A percentile compares a stretch with the other conserved stretches of the same genome.
These are phyloP conservation scores for Paraescarpia echinospica DNA, from an alignment of 1,140 invertebrate genomes.

Conservation along the genomic window DNA sequence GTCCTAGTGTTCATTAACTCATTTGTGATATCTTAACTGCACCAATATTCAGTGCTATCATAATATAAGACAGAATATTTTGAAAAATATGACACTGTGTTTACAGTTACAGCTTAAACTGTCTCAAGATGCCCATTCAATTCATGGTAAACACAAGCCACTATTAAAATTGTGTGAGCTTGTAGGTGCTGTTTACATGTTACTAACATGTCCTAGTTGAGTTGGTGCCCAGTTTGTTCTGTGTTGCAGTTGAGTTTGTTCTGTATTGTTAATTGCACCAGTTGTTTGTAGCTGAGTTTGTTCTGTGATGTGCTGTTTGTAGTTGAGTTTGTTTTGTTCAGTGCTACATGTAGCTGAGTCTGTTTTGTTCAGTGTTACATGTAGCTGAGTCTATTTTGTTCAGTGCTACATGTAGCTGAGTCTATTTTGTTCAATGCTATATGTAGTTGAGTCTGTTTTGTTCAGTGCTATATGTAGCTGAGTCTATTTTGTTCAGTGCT, in stretches of 20 bases:
- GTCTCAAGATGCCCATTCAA: neutral
- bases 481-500: too few relatives aligned
- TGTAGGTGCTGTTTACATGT: too few relatives aligned
- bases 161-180: neutral
- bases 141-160: neutral
- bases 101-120: neutral
- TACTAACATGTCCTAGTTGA: too few relatives aligned
- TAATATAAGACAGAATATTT: neutral
- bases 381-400: constrained; percentile 17
- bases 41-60: neutral
- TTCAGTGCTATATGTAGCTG: too few relatives aligned
- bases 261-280: too few relatives aligned
- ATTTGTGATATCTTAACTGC: neutral
- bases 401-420: neutral
- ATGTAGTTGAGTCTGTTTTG: too few relatives aligned
- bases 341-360: neutral
- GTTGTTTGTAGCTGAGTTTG: too few relatives aligned
- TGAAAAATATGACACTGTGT: neutral
- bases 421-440: constrained; percentile 25
- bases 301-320: too few relatives aligned
- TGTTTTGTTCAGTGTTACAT: constrained; percentile 22
- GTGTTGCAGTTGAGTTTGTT: too few relatives aligned
- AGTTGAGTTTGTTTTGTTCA: too few relatives aligned
- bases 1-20: neutral
- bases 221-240: too few relatives aligned